Conservation (phyloP, 2,797 vertebrate species). For the Delichon dasypus region DNA sequence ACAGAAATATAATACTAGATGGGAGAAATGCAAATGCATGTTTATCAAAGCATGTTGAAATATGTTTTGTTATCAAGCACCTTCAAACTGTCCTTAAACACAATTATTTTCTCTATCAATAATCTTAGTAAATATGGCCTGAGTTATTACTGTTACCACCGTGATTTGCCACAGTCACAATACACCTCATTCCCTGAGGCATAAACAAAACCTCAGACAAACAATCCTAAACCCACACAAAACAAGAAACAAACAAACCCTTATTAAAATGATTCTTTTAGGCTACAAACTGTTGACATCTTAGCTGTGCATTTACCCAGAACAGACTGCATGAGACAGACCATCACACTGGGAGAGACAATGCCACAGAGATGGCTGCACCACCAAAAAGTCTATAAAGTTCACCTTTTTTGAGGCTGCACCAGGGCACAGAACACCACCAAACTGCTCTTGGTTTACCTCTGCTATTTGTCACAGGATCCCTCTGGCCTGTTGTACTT, state of each 20-base stretch:
- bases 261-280: background rate
- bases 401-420: background rate
- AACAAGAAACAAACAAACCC: background rate
- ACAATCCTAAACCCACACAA: background rate
- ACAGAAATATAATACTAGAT: background rate
- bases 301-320: background rate
- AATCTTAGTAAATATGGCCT: background rate
- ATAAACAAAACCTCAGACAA: background rate
- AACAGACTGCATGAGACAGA: background rate
- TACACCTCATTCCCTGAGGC: background rate
- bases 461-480: background rate
- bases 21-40: background rate
- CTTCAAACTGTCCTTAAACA: background rate
- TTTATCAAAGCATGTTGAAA: background rate
- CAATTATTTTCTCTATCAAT: background rate
- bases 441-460: background rate
- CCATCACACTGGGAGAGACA: background rate
- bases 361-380: background rate
- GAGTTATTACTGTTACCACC: background rate
- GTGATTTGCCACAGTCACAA: background rate
- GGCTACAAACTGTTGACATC: background rate
- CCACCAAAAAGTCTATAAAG: background rate
- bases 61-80: background rate
- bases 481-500: background rate
- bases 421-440: background rate